A percentile compares a stretch with the other conserved stretches of the same genome.
Evolutionary conservation across 2,113 vertebrate genomes (phyloP).

Genomic region (Seriola rivoliana): DNA sequence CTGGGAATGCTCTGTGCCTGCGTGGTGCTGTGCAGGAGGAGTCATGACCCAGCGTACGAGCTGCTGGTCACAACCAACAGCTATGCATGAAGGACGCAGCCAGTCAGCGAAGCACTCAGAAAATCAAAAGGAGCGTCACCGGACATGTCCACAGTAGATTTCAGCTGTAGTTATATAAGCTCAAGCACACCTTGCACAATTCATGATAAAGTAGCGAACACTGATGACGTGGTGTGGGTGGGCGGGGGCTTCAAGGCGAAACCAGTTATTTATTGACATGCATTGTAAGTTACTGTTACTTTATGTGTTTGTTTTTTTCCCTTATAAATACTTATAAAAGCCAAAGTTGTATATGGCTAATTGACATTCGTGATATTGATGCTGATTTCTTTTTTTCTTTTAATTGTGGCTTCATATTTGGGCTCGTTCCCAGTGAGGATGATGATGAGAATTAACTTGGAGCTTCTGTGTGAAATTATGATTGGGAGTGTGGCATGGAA

Average conservation of each 20-base stretch:
- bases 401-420: slow-evolving; percentile 34
- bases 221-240: slow-evolving; percentile 79
- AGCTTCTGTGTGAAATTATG: slow-evolving; percentile 40
- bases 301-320: slow-evolving; percentile 55
- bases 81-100: slow-evolving; percentile 87
- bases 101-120: slow-evolving; percentile 10
- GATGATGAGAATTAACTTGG: slow-evolving; percentile 6
- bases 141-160: slow-evolving; percentile 74
- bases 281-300: slow-evolving; percentile 67
- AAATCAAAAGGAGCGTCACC: slow-evolving; percentile 59
- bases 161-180: slow-evolving; percentile 81
- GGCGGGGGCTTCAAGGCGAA: slow-evolving; percentile 62
- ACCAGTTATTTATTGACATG: slow-evolving; percentile 75
- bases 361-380: slow-evolving; percentile 51
- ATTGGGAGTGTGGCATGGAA: slow-evolving; percentile 53
- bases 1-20: slow-evolving; percentile 98
- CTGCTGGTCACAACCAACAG: slow-evolving; percentile 95
- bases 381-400: slow-evolving; percentile 29
- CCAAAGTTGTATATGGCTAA: slow-evolving; percentile 68
- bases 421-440: slow-evolving; percentile 39
- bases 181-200: slow-evolving; percentile 83
- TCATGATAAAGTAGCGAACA: slow-evolving; percentile 79
- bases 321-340: slow-evolving; percentile 49
- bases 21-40: slow-evolving; percentile 94
- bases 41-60: slow-evolving; percentile 95